Evolutionary conservation across 2,888 invertebrate species (phyloP).

Genomic region (Sphecodes monilicornis): DNA sequence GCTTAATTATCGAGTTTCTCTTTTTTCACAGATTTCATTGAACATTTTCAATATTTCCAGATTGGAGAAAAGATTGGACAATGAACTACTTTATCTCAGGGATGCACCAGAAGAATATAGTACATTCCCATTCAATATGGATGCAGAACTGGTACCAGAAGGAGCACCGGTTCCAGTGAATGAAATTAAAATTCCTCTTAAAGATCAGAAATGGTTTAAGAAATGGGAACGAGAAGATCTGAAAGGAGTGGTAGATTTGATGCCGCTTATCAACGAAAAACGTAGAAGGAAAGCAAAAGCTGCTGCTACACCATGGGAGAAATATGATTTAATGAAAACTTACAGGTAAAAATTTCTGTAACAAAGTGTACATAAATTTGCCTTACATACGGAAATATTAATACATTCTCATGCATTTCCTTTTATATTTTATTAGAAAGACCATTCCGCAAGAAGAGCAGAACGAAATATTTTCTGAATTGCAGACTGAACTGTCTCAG

Average conservation of each 20-base stretch:
- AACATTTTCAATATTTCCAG: conserved; percentile 75
- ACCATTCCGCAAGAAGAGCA: conserved; percentile 96
- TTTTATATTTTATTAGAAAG: conserved; percentile 84
- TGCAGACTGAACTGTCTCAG: conserved; percentile 90
- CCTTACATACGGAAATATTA: neutral
- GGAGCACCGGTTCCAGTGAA: conserved; percentile 93
- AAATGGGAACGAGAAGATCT: conserved; percentile 94
- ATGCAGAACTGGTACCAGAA: conserved; percentile 91
- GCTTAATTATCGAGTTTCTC: neutral
- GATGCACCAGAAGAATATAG: conserved; percentile 97
- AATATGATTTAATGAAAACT: conserved; percentile 96
- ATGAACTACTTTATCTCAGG: conserved; percentile 93
- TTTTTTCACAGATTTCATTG: neutral
- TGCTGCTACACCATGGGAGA: conserved; percentile 91
- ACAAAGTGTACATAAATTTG: conserved; percentile 22
- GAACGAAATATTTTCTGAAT: conserved; percentile 93
- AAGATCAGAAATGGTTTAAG: conserved; percentile 95
- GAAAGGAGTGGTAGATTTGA: conserved; percentile 89
- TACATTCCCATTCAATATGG: conserved; percentile 97
- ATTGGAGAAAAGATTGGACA: conserved; percentile 96
- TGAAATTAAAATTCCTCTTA: conserved; percentile 88
- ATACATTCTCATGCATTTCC: neutral
- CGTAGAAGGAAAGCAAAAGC: conserved; percentile 85
- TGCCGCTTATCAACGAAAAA: conserved; percentile 85
- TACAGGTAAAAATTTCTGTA: conserved; percentile 88